Conservation (phyloP, 1,140 invertebrate genomes). For the Drosophila oshimai region DNA sequence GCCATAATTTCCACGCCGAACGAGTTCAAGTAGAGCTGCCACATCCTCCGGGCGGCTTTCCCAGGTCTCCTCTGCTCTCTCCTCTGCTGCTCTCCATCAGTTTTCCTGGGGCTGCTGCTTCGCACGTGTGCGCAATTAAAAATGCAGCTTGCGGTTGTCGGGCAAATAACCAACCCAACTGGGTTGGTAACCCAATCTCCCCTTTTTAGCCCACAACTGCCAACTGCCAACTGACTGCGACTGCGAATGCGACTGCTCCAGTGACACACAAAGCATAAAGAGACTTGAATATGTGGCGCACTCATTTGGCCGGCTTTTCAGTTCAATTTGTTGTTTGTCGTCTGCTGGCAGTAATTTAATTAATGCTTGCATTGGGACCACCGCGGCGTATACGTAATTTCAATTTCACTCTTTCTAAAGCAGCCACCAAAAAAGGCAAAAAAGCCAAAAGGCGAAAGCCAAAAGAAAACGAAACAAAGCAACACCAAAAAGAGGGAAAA, state of each 20-base stretch:
- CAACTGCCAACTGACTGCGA: slow-evolving; percentile 29
- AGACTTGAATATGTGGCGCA: slow-evolving; percentile 44
- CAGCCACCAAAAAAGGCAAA: slow-evolving; percentile 14
- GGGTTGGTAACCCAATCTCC: neutral
- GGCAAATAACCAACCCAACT: slow-evolving; percentile 25
- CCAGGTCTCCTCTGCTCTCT: neutral
- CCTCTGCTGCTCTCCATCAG: neutral
- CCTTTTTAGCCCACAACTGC: slow-evolving; percentile 12
- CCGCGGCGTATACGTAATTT: slow-evolving; percentile 65
- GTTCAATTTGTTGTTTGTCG: slow-evolving; percentile 58
- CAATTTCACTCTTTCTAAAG: slow-evolving; percentile 50
- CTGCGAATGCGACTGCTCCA: too few species aligned
- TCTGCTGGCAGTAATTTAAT: slow-evolving; percentile 60
- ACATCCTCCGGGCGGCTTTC: slow-evolving; percentile 34
- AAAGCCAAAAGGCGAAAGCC: neutral
- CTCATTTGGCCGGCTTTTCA: slow-evolving; percentile 52
- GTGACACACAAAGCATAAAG: slow-evolving; percentile 64
- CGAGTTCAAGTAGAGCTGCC: slow-evolving; percentile 71
- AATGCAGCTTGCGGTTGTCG: slow-evolving; percentile 77
- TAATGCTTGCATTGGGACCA: slow-evolving; percentile 61
- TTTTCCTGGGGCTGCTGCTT: slow-evolving; percentile 24
- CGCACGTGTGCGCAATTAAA: slow-evolving; percentile 78
- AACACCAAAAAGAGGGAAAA: slow-evolving; percentile 3
- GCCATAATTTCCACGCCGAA: slow-evolving; percentile 73
- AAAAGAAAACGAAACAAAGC: slow-evolving; percentile 28